Percentiles rank a stretch among this genome's conserved stretches.
phyloP scores from a whole-genome alignment of 2,113 vertebrate genomes.

The Apus apus region DNA sequence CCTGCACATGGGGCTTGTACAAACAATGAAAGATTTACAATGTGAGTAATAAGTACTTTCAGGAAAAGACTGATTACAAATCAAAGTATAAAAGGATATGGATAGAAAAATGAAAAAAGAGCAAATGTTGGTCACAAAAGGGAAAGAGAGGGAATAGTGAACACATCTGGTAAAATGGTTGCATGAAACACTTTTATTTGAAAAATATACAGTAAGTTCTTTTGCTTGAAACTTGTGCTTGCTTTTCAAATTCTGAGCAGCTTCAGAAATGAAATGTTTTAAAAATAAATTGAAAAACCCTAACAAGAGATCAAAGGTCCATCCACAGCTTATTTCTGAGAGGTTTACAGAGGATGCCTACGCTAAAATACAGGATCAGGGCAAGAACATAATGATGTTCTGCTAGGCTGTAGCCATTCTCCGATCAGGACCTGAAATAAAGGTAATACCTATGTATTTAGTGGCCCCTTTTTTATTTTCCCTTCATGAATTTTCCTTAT shows the following conservation, averaged over 20 bases:
- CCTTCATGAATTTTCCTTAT: background rate
- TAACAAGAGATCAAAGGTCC: background rate
- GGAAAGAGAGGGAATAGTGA: background rate
- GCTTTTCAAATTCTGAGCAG: background rate
- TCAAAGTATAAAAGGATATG: background rate
- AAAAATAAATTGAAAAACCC: background rate
- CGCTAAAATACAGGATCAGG: background rate
- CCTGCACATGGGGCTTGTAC: background rate
- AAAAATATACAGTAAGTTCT: background rate
- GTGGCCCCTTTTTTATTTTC: background rate
- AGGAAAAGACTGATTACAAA: background rate
- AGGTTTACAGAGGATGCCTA: background rate
- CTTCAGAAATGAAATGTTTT: background rate
- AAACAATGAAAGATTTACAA: conserved; percentile 34
- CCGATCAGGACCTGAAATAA: background rate
- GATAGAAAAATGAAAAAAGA: background rate
- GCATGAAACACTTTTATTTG: background rate
- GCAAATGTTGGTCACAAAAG: background rate
- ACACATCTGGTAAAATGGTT: background rate
- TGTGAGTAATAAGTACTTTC: conserved; percentile 21
- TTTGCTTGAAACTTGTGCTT: background rate
- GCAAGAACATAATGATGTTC: background rate
- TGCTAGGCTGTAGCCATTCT: background rate
- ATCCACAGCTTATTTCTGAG: background rate
- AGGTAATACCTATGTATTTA: background rate